Conservation (phyloP, 2,113 vertebrate species). For the Noctilio leporinus region DNA sequence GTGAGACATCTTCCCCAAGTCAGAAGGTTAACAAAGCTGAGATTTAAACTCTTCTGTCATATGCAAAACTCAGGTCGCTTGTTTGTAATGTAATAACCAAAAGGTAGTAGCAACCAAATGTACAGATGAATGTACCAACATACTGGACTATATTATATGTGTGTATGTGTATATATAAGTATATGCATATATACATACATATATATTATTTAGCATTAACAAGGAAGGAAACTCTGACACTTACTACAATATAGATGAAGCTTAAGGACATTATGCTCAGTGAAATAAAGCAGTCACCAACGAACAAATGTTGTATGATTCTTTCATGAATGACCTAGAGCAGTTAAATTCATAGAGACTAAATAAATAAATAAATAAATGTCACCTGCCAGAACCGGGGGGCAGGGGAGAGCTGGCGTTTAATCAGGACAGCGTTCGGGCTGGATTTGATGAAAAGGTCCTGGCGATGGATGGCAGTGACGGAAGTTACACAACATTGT, state of each 20-base stretch:
- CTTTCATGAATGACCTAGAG: neutral
- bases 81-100: too few species aligned
- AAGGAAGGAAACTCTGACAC: neutral
- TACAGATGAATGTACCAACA: neutral
- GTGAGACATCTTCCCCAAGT: neutral
- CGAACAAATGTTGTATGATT: neutral
- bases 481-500: accelerated
- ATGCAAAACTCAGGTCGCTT: neutral
- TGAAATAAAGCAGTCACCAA: neutral
- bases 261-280: neutral
- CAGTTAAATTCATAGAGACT: neutral
- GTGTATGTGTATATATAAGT: neutral
- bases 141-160: too few species aligned
- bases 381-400: neutral
- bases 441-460: neutral
- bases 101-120: neutral
- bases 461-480: neutral
- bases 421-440: neutral
- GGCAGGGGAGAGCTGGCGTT: neutral
- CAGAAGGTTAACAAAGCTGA: neutral
- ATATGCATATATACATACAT: neutral
- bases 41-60: neutral
- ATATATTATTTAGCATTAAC: neutral
- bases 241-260: neutral
- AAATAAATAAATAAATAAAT: too few species aligned